Conservation (phyloP, 2,888 invertebrate species). For the Macrosiphum euphorbiae region DNA sequence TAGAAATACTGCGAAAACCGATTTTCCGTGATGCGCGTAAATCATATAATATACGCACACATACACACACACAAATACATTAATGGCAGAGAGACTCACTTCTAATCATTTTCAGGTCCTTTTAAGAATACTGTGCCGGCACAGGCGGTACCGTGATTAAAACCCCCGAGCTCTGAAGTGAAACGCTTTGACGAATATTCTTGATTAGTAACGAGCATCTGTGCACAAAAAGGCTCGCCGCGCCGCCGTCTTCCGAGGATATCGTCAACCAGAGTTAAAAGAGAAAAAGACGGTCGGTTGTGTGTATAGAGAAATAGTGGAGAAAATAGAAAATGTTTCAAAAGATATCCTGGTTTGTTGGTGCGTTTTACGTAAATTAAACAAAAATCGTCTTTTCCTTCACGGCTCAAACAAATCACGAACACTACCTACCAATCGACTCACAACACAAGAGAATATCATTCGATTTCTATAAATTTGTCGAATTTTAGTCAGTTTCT, state of each 20-base stretch:
- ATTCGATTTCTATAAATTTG: not conserved
- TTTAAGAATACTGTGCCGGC: not conserved
- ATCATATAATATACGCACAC: not conserved
- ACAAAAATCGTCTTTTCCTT: not conserved
- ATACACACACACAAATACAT: not conserved
- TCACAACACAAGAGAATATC: not conserved
- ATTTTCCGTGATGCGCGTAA: not conserved
- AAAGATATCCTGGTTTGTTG: not conserved
- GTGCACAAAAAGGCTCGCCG: not conserved
- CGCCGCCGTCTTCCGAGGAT: not conserved
- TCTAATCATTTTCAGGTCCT: conserved; percentile 50
- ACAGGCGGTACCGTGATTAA: conserved; percentile 42
- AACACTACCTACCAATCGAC: not conserved
- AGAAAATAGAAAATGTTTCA: not conserved
- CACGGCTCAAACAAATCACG: not conserved
- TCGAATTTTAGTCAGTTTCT: not conserved
- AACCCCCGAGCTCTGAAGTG: conserved; percentile 32
- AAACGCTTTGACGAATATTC: conserved; percentile 46
- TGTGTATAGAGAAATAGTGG: not conserved
- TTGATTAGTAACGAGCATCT: conserved; percentile 52
- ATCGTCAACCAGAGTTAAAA: conserved; percentile 23
- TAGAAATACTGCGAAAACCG: not conserved
- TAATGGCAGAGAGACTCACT: not conserved
- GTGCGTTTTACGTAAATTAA: conserved; percentile 6
- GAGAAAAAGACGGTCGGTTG: conserved; percentile 20